Evolutionary conservation across 2,113 vertebrate genomes (phyloP).

Genomic region (Bubo bubo): DNA sequence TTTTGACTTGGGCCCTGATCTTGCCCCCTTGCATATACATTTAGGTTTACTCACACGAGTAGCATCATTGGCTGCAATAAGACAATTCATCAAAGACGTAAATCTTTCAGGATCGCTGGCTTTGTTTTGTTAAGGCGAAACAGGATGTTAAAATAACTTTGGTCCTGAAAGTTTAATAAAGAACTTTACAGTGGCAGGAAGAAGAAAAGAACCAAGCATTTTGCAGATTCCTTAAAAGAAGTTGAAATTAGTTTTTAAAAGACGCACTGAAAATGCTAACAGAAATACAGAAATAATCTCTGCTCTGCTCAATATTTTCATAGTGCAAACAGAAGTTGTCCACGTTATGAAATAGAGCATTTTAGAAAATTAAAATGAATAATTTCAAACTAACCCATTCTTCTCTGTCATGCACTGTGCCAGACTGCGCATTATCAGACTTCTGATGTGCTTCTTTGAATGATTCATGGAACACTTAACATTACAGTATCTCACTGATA

Average conservation of each 20-base stretch:
- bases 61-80: neutral
- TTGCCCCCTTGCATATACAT: neutral
- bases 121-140: neutral
- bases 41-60: neutral
- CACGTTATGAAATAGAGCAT: neutral
- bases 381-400: neutral
- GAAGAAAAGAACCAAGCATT: neutral
- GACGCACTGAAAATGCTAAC: neutral
- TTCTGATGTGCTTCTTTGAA: neutral
- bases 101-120: neutral
- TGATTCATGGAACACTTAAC: neutral
- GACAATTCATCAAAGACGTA: neutral
- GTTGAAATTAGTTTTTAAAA: neutral
- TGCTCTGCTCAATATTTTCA: neutral
- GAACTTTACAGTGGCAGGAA: neutral
- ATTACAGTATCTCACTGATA: neutral
- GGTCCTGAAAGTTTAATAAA: neutral
- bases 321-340: neutral
- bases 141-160: neutral
- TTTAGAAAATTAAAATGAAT: neutral
- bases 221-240: neutral
- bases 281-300: neutral
- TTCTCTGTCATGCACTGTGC: neutral
- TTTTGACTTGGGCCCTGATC: neutral
- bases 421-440: slow-evolving; percentile 22